A percentile compares a stretch with the other conserved stretches of the same genome.
These are phyloP conservation scores for Caenorhabditis sulstoni DNA, from an alignment of 2,888 invertebrate species.

Conservation along the genomic window DNA sequence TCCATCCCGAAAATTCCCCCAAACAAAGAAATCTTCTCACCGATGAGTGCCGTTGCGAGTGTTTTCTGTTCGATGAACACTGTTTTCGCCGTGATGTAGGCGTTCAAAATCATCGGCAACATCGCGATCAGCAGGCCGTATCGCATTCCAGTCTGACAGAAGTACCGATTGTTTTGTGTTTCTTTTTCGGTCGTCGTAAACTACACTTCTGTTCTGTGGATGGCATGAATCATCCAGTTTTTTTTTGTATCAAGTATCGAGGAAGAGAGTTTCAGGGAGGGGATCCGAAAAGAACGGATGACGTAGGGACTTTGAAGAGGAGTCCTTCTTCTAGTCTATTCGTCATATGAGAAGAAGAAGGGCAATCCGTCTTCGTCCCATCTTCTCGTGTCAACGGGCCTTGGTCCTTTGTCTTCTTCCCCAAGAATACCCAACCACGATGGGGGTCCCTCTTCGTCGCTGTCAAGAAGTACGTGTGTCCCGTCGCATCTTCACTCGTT, in stretches of 20 bases:
- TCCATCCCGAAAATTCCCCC: too few relatives aligned
- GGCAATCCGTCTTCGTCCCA: too few relatives aligned
- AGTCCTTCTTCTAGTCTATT: too few relatives aligned
- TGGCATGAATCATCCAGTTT: not conserved
- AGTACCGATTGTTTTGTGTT: constrained; percentile 1
- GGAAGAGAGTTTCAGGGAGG: not conserved
- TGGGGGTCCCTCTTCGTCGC: too few relatives aligned
- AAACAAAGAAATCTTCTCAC: too few relatives aligned
- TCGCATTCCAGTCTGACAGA: constrained; percentile 41
- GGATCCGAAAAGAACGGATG: not conserved
- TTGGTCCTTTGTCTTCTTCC: too few relatives aligned
- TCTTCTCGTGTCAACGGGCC: too few relatives aligned
- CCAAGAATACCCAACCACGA: too few relatives aligned
- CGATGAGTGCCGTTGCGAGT: constrained; percentile 20
- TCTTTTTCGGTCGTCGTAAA: not conserved
- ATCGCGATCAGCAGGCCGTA: constrained; percentile 40
- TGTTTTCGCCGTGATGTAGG: constrained; percentile 35
- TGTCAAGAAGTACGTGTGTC: too few relatives aligned
- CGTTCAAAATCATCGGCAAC: constrained; percentile 27
- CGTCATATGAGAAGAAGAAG: too few relatives aligned
- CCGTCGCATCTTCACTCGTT: not conserved
- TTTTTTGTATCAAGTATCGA: not conserved
- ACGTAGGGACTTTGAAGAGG: not conserved
- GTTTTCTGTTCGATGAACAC: constrained; percentile 28
- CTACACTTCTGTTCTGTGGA: not conserved